Evolutionary conservation across 2,797 vertebrate species (phyloP).

Genomic region (Astyanax mexicanus): DNA sequence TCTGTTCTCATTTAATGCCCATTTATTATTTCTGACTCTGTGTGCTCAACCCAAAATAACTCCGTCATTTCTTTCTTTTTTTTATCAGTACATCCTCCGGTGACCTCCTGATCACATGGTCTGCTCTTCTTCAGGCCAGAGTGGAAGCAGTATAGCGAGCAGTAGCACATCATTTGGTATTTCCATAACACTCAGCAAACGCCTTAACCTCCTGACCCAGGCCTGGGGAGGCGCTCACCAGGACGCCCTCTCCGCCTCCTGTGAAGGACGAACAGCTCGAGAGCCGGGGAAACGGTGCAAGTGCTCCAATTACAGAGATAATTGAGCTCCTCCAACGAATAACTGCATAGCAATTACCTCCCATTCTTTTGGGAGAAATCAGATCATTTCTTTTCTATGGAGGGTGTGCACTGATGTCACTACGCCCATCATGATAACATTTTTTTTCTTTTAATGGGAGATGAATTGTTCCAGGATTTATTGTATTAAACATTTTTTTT

Average conservation of each 20-base stretch:
- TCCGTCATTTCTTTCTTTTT: not conserved
- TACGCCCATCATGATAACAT: no score
- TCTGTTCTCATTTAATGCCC: conserved; percentile 23
- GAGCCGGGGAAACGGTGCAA: not conserved
- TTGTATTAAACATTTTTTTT: no score
- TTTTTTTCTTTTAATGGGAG: no score
- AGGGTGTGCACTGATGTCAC: no score
- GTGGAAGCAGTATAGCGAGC: not conserved
- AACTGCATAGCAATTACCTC: no score
- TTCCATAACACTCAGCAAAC: not conserved
- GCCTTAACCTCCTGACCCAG: not conserved
- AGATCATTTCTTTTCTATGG: no score
- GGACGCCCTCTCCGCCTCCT: not conserved
- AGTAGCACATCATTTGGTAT: not conserved
- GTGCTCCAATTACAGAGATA: not conserved
- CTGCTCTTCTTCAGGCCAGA: not conserved
- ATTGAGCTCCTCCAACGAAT: no score
- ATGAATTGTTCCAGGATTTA: no score
- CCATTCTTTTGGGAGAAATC: no score
- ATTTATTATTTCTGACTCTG: conserved; percentile 26
- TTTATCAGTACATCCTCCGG: not conserved
- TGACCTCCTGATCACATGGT: not conserved
- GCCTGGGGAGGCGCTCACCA: no score
- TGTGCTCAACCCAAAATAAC: conserved; percentile 10
- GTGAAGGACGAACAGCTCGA: not conserved